A percentile compares a stretch with the other conserved stretches of the same genome.
These are phyloP conservation scores for Digitonthophagus gazella DNA, from an alignment of 2,888 invertebrate species.

Conservation along the genomic window DNA sequence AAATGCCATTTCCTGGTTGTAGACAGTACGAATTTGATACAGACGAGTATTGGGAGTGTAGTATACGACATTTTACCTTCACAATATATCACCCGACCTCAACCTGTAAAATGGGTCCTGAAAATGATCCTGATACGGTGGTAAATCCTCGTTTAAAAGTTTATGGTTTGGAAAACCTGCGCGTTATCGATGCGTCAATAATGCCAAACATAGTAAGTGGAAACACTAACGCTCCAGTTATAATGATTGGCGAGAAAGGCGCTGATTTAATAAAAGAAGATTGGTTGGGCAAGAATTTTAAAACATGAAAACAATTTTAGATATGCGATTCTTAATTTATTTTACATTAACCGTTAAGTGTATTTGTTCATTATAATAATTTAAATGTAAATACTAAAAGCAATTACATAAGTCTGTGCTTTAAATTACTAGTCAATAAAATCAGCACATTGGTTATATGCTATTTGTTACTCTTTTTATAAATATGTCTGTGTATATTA, in stretches of 20 bases:
- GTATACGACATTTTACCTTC: conserved; percentile 74
- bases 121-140: conserved; percentile 71
- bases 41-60: conserved; percentile 86
- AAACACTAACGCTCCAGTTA: conserved; percentile 85
- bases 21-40: conserved; percentile 67
- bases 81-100: conserved; percentile 84
- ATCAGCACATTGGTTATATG: background rate
- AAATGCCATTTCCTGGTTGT: conserved; percentile 81
- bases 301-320: background rate
- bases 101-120: conserved; percentile 86
- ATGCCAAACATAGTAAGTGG: conserved; percentile 89
- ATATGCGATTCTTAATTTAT: background rate
- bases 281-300: conserved; percentile 53
- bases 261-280: conserved; percentile 88
- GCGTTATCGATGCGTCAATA: conserved; percentile 82
- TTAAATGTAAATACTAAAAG: too few species aligned
- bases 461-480: background rate
- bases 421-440: background rate
- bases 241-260: conserved; percentile 89
- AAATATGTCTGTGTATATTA: background rate
- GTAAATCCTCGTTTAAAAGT: conserved; percentile 77
- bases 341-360: background rate
- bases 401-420: background rate
- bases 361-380: background rate
- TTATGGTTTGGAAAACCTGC: conserved; percentile 72